These are phyloP conservation scores for Manacus vitellinus DNA, from an alignment of 2,113 vertebrate genomes.

Conservation along the genomic window DNA sequence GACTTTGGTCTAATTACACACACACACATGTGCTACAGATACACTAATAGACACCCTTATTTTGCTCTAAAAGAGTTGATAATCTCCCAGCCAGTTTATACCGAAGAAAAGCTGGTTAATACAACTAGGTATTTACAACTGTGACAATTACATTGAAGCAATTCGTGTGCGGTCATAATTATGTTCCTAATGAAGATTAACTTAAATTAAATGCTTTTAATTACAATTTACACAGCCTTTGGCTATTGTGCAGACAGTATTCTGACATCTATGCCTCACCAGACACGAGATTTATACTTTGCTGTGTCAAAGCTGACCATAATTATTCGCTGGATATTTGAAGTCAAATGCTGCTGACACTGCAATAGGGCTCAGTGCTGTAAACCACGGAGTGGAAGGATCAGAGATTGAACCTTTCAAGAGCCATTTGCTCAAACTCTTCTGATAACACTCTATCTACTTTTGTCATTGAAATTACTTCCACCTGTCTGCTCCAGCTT, in stretches of 20 bases:
- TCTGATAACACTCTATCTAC: background rate
- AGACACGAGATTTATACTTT: slow-evolving; percentile 68
- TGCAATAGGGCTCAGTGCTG: background rate
- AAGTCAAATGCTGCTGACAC: background rate
- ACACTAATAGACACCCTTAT: background rate
- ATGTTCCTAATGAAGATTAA: slow-evolving; percentile 77
- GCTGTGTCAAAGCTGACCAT: slow-evolving; percentile 54
- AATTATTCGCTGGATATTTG: slow-evolving; percentile 52
- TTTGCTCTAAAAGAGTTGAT: background rate
- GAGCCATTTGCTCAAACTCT: background rate
- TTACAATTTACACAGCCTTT: slow-evolving; percentile 67
- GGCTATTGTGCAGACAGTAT: slow-evolving; percentile 46
- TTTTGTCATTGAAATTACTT: background rate
- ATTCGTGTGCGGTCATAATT: slow-evolving; percentile 32
- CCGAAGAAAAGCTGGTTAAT: slow-evolving; percentile 25
- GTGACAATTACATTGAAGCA: slow-evolving; percentile 53
- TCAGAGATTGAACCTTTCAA: background rate
- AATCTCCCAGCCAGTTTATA: slow-evolving; percentile 9
- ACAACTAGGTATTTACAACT: slow-evolving; percentile 64
- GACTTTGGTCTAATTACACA: background rate
- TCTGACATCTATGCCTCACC: slow-evolving; percentile 50
- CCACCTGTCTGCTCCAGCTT: background rate
- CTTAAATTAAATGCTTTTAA: slow-evolving; percentile 77
- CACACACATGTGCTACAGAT: background rate
- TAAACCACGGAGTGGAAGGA: background rate